Evolutionary conservation across 2,888 invertebrate genomes (phyloP).

Genomic region (Macrosiphum euphorbiae): DNA sequence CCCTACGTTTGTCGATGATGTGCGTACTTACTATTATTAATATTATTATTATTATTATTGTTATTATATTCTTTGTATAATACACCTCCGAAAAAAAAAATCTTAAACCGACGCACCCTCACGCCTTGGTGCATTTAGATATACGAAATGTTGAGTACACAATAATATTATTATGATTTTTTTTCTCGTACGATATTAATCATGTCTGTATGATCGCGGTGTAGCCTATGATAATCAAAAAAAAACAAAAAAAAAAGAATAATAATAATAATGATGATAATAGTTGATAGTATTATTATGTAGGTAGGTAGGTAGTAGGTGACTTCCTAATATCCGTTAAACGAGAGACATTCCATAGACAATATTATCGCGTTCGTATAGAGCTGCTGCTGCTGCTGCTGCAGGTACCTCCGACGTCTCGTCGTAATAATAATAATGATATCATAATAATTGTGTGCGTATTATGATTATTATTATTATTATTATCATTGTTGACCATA

Average conservation of each 20-base stretch:
- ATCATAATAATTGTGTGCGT: no score
- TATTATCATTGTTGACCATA: no score
- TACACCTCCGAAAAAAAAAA: background rate
- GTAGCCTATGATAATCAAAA: conserved; percentile 55
- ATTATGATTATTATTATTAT: no score
- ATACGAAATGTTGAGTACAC: conserved; percentile 2
- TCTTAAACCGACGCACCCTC: background rate
- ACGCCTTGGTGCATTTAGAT: background rate
- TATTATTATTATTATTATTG: background rate
- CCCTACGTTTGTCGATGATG: no score
- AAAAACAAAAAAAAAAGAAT: background rate
- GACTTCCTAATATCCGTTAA: no score
- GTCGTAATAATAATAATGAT: no score
- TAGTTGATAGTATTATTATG: background rate
- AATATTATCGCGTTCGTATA: no score
- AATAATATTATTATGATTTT: background rate
- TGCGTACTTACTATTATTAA: background rate
- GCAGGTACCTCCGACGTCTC: no score
- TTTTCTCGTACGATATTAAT: background rate
- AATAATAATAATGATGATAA: background rate
- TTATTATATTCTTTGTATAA: background rate
- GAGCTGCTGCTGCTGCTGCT: no score
- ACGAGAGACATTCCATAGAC: no score
- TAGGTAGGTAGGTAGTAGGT: no score
- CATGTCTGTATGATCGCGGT: background rate